Evolutionary conservation across 2,113 vertebrate genomes (phyloP).

Genomic region (Mobula hypostoma): DNA sequence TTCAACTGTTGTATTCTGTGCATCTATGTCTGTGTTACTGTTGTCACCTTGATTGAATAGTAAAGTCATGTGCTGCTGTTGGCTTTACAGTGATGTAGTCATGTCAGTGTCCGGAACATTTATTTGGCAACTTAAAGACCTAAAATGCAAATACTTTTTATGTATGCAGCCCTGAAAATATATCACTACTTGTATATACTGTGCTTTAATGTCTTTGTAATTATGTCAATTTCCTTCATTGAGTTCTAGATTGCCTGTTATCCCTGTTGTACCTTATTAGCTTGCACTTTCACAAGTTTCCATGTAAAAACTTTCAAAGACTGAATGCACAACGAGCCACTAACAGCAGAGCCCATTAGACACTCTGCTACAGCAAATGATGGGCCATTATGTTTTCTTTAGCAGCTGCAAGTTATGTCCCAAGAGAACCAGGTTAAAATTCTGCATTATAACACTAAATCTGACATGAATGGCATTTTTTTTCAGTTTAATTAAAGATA

Average conservation of each 20-base stretch:
- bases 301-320: not conserved
- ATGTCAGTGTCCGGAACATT: too few species aligned
- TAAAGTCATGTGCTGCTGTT: too few species aligned
- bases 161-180: too few species aligned
- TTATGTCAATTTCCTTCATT: not conserved
- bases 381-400: not conserved
- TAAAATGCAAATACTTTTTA: too few species aligned
- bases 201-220: not conserved
- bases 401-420: not conserved
- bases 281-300: not conserved
- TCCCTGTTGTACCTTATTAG: not conserved
- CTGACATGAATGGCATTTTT: constrained; percentile 5
- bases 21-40: too few species aligned
- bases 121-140: too few species aligned
- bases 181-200: too few species aligned
- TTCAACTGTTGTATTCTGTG: too few species aligned
- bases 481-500: constrained; percentile 34
- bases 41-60: too few species aligned
- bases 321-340: not conserved
- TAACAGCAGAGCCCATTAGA: not conserved
- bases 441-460: constrained; percentile 27
- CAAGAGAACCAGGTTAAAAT: not conserved
- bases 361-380: not conserved
- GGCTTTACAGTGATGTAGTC: too few species aligned
- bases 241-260: not conserved